These are phyloP conservation scores for Heliconius hortense DNA, from an alignment of 2,888 invertebrate species.

Conservation along the genomic window DNA sequence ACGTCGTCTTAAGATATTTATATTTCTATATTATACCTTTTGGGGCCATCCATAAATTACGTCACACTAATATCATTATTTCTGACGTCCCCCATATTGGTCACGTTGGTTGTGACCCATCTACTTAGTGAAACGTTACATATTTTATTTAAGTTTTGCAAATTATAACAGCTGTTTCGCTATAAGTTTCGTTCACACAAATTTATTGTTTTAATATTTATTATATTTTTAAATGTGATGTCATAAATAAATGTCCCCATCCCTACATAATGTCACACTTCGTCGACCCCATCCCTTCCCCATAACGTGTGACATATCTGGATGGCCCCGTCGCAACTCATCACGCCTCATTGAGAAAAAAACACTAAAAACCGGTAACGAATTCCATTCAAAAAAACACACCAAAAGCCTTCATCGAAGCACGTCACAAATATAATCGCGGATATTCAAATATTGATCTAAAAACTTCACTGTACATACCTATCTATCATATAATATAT, in stretches of 20 bases:
- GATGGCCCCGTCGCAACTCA: slow-evolving; percentile 43
- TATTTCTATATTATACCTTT: slow-evolving; percentile 57
- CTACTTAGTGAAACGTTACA: neutral
- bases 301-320: neutral
- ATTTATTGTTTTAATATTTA: neutral
- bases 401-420: slow-evolving; percentile 63
- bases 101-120: neutral
- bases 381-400: slow-evolving; percentile 60
- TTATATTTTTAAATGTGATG: neutral
- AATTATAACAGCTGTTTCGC: neutral
- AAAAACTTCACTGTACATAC: slow-evolving; percentile 56
- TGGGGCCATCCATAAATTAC: neutral
- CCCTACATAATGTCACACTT: no score
- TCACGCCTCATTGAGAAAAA: slow-evolving; percentile 49
- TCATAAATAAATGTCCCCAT: neutral
- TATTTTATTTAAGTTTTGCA: no score
- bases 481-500: slow-evolving; percentile 49
- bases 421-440: slow-evolving; percentile 45
- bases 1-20: slow-evolving; percentile 50
- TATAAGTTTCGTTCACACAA: no score
- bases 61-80: neutral
- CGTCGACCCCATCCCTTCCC: neutral
- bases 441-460: slow-evolving; percentile 48
- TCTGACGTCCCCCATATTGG: neutral
- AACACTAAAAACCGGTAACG: slow-evolving; percentile 62